Conservation (phyloP, 2,113 vertebrate species). For the Strix uralensis region DNA sequence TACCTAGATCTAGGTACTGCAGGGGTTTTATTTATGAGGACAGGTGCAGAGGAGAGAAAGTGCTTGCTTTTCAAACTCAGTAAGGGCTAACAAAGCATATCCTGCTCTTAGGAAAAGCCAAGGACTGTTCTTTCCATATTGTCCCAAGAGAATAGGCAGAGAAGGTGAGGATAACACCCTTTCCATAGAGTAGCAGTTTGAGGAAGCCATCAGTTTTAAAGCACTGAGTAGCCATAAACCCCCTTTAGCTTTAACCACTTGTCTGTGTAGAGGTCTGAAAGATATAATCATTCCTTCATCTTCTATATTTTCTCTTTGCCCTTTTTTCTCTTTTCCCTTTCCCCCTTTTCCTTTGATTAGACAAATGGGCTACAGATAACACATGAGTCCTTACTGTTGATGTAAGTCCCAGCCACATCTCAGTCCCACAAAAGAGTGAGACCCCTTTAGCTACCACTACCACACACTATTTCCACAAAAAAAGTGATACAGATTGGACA, state of each 20-base stretch:
- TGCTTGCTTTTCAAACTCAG: not conserved
- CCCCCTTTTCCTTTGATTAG: not conserved
- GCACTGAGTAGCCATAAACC: not conserved
- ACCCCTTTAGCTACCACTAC: not conserved
- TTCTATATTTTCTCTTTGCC: not conserved
- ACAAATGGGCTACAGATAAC: not conserved
- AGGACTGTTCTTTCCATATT: not conserved
- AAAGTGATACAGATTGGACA: accelerated
- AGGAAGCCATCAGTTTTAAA: not conserved
- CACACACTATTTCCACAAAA: not conserved
- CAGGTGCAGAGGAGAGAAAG: not conserved
- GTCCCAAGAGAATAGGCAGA: not conserved
- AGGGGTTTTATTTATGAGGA: not conserved
- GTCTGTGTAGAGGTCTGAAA: not conserved
- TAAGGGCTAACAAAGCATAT: not conserved
- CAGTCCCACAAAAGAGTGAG: not conserved
- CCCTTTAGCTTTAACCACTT: not conserved
- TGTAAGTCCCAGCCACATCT: not conserved
- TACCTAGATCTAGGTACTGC: not conserved
- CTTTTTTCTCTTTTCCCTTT: not conserved
- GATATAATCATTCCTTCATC: not conserved
- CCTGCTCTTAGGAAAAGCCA: not conserved
- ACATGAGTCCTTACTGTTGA: not conserved
- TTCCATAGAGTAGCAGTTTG: not conserved
- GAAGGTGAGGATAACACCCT: not conserved